phyloP scores from a whole-genome alignment of 2,113 vertebrate genomes.

The Poicephalus meyeri region DNA sequence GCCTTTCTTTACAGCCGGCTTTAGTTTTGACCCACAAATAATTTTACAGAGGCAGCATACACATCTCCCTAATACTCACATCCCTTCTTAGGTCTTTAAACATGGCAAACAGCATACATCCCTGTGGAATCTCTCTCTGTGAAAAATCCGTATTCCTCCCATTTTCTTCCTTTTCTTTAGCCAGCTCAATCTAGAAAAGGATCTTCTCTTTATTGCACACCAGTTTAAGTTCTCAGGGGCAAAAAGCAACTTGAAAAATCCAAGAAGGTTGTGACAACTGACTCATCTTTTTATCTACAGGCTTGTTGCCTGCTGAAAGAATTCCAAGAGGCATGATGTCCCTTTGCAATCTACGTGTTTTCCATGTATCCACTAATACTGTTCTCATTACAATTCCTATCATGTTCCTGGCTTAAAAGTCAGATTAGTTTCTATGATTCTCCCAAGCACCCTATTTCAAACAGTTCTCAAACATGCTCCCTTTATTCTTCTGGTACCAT shows the following conservation, averaged over 20 bases:
- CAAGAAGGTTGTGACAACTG: not conserved
- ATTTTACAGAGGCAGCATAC: not conserved
- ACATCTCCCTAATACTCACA: not conserved
- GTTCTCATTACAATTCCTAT: not conserved
- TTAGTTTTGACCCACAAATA: not conserved
- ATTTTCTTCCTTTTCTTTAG: not conserved
- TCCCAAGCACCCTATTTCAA: not conserved
- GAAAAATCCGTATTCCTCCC: not conserved
- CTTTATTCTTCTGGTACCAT: not conserved
- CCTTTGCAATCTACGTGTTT: not conserved
- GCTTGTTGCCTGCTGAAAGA: not conserved
- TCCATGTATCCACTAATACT: not conserved
- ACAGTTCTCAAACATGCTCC: not conserved
- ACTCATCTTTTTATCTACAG: not conserved
- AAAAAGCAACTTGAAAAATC: slow-evolving; percentile 11
- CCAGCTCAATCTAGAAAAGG: not conserved
- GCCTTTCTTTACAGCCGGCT: not conserved
- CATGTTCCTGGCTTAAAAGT: not conserved
- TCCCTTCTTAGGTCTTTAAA: not conserved
- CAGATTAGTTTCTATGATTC: not conserved
- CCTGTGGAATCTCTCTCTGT: not conserved
- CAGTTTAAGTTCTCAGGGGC: not conserved
- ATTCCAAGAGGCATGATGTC: not conserved
- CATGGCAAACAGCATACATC: not conserved
- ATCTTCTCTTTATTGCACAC: not conserved